These are phyloP conservation scores for Hemitrygon akajei DNA, from an alignment of 2,797 vertebrate genomes.

Conservation along the genomic window DNA sequence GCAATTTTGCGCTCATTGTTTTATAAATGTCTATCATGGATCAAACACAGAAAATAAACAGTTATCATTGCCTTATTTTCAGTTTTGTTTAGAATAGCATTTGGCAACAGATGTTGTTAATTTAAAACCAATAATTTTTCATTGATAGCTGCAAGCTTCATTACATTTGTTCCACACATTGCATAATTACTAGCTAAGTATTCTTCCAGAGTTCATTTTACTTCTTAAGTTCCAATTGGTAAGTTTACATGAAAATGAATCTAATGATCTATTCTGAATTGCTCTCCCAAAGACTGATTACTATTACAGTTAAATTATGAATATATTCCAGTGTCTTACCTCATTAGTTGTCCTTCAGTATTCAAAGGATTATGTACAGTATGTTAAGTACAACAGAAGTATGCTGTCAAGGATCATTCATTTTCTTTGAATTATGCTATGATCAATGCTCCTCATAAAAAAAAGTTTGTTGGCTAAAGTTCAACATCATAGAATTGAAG, in stretches of 20 bases:
- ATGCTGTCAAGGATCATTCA: background rate
- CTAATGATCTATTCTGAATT: background rate
- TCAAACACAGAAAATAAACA: background rate
- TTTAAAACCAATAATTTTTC: background rate
- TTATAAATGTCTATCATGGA: background rate
- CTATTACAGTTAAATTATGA: background rate
- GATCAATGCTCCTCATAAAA: background rate
- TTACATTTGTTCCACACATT: background rate
- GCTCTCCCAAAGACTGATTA: background rate
- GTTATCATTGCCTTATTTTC: background rate
- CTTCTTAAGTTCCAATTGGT: background rate
- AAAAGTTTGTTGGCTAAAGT: background rate
- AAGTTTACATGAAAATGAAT: background rate
- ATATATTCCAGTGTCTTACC: background rate
- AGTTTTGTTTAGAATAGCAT: background rate
- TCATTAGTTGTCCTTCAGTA: background rate
- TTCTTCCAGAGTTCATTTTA: slow-evolving; percentile 3
- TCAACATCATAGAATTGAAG: too few species aligned
- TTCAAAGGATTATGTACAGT: background rate
- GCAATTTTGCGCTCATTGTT: background rate
- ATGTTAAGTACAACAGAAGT: background rate
- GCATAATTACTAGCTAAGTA: background rate
- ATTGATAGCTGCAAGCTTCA: background rate
- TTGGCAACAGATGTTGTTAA: background rate
- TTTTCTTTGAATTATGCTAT: background rate